These are phyloP conservation scores for Cnemophilus loriae DNA, from an alignment of 2,113 vertebrate genomes.

Conservation along the genomic window DNA sequence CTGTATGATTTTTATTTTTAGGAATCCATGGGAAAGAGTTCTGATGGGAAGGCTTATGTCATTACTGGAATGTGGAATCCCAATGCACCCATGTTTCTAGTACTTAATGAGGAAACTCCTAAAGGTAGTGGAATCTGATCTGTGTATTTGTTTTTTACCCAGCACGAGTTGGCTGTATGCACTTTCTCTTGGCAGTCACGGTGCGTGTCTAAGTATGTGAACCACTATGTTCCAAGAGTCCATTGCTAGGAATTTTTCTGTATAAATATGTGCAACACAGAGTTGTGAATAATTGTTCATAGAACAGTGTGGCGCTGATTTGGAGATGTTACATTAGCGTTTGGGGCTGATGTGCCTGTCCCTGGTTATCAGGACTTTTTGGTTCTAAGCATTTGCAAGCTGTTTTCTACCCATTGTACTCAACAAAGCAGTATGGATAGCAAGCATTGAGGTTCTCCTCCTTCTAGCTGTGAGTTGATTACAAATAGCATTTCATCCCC, in stretches of 20 bases:
- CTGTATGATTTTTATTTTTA: constrained; percentile 56
- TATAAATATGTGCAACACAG: not conserved
- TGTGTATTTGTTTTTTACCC: not conserved
- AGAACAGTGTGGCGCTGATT: not conserved
- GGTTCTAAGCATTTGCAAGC: not conserved
- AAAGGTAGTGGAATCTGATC: constrained; percentile 79
- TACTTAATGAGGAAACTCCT: constrained; percentile 93
- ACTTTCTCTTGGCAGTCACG: not conserved
- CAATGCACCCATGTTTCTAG: constrained; percentile 84
- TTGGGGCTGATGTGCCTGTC: not conserved
- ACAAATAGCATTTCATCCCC: not conserved
- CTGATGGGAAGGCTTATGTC: constrained; percentile 90
- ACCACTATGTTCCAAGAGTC: not conserved
- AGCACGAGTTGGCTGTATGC: not conserved
- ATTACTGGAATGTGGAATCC: constrained; percentile 97
- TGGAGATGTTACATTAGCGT: not conserved
- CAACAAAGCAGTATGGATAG: not conserved
- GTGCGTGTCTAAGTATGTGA: not conserved
- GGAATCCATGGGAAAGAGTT: constrained; percentile 96
- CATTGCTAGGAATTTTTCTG: not conserved
- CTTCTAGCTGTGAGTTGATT: not conserved
- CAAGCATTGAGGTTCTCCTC: not conserved
- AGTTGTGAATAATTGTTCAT: not conserved
- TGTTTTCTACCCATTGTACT: not conserved
- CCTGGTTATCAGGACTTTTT: not conserved